A percentile compares a stretch with the other conserved stretches of the same genome.
phyloP scores from a whole-genome alignment of 2,113 vertebrate genomes.

The Tympanuchus pallidicinctus region DNA sequence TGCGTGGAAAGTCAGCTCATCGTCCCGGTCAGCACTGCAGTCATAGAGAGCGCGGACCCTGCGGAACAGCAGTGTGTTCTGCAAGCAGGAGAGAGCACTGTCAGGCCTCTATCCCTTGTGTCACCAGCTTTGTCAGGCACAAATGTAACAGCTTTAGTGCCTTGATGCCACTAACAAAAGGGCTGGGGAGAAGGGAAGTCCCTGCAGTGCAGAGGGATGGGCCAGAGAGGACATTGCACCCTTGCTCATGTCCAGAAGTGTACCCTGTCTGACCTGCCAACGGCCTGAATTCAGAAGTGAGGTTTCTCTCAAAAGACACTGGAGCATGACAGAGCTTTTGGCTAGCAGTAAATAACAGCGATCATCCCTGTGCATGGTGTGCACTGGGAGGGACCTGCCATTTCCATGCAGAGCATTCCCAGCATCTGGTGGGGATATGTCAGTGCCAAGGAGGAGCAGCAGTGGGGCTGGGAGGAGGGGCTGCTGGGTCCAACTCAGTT shows the following conservation, averaged over 20 bases:
- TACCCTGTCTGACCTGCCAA: background rate
- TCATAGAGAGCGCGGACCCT: conserved; percentile 74
- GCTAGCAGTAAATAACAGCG: background rate
- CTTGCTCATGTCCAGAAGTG: background rate
- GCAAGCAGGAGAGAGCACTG: background rate
- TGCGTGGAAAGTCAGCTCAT: conserved; percentile 77
- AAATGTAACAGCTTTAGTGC: background rate
- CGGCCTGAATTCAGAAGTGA: background rate
- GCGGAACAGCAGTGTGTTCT: conserved; percentile 55
- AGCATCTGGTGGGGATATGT: background rate
- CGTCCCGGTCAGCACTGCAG: conserved; percentile 75
- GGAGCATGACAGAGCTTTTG: background rate
- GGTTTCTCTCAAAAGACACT: background rate
- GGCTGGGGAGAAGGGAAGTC: background rate
- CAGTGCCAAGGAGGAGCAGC: background rate
- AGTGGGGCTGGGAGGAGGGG: background rate
- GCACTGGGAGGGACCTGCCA: background rate
- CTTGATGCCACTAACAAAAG: background rate
- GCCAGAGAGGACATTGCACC: background rate
- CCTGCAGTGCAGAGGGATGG: background rate
- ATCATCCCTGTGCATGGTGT: background rate
- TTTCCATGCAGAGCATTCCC: background rate
- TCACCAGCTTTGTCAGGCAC: background rate
- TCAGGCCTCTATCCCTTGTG: background rate
- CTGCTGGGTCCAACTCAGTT: background rate